Evolutionary conservation across 2,797 vertebrate species (phyloP).

Genomic region (Characodon lateralis): DNA sequence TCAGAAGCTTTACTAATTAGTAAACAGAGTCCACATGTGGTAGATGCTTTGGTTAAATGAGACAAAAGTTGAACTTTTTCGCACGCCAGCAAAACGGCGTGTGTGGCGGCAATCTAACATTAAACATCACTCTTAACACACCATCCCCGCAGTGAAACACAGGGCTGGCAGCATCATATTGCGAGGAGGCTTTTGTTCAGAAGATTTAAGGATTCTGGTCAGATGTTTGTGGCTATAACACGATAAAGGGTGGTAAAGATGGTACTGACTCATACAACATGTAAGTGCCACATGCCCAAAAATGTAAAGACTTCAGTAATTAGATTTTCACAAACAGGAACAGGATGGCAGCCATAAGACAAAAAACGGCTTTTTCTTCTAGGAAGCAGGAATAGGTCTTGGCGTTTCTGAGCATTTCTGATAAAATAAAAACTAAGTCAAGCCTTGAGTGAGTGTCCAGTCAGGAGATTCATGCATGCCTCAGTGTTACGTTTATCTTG

Average conservation of each 20-base stretch:
- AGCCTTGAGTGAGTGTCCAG: constrained; percentile 35
- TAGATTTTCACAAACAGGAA: not conserved
- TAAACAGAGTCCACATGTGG: too few relatives aligned
- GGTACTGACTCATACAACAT: not conserved
- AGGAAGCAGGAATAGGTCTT: constrained; percentile 29
- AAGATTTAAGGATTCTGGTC: too few relatives aligned
- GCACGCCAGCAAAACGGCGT: too few relatives aligned
- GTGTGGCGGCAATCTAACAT: too few relatives aligned
- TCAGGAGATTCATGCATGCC: constrained; percentile 38
- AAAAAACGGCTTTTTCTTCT: not conserved
- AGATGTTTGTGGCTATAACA: not conserved
- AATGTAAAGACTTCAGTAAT: not conserved
- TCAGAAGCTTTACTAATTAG: too few relatives aligned
- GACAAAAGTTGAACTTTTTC: too few relatives aligned
- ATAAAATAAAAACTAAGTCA: constrained; percentile 61
- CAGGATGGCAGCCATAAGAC: not conserved
- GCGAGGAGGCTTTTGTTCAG: too few relatives aligned
- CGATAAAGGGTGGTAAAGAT: not conserved
- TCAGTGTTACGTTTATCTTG: constrained; percentile 31
- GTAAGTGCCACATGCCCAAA: not conserved
- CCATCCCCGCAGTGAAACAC: too few relatives aligned
- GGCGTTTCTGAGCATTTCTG: constrained; percentile 27
- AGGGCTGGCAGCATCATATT: too few relatives aligned
- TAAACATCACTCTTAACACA: too few relatives aligned
- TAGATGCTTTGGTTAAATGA: too few relatives aligned